Conservation (phyloP, 2,888 invertebrate genomes). For the Apotomis capreana region DNA sequence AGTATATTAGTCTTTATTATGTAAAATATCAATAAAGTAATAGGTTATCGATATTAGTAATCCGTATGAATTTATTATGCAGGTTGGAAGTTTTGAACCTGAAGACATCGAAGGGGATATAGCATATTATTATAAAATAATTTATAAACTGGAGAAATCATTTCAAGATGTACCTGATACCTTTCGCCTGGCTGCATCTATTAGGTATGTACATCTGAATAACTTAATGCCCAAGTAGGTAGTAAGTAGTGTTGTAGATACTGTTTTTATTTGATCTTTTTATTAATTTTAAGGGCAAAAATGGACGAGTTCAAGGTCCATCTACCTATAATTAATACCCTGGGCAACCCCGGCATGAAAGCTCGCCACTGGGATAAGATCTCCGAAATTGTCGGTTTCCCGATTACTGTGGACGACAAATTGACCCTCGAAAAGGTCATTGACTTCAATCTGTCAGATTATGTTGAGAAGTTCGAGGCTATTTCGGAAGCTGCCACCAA, state of each 20-base stretch:
- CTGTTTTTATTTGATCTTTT: too few species aligned
- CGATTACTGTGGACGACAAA: conserved; percentile 92
- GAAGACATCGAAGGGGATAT: conserved; percentile 94
- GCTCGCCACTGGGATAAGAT: conserved; percentile 96
- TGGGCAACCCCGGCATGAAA: conserved; percentile 98
- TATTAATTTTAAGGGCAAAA: conserved; percentile 72
- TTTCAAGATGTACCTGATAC: conserved; percentile 91
- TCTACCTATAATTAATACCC: conserved; percentile 94
- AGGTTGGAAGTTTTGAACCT: conserved; percentile 93
- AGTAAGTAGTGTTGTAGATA: too few species aligned
- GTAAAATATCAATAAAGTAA: neutral
- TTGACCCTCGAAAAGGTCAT: conserved; percentile 92
- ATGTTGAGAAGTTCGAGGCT: conserved; percentile 93
- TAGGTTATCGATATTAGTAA: neutral
- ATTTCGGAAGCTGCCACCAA: conserved; percentile 98
- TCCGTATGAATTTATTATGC: conserved; percentile 52
- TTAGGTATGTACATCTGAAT: conserved; percentile 63
- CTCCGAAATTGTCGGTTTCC: conserved; percentile 97
- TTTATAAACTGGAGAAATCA: conserved; percentile 94
- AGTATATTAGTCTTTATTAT: conserved; percentile 52
- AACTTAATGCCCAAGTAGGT: too few species aligned
- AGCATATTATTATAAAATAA: conserved; percentile 86
- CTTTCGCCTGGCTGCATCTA: conserved; percentile 86
- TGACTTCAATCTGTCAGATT: conserved; percentile 95
- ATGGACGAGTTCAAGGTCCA: conserved; percentile 95